A percentile compares a stretch with the other conserved stretches of the same genome.
Evolutionary conservation across 2,113 vertebrate genomes (phyloP).

Genomic region (Spheniscus mendiculus): DNA sequence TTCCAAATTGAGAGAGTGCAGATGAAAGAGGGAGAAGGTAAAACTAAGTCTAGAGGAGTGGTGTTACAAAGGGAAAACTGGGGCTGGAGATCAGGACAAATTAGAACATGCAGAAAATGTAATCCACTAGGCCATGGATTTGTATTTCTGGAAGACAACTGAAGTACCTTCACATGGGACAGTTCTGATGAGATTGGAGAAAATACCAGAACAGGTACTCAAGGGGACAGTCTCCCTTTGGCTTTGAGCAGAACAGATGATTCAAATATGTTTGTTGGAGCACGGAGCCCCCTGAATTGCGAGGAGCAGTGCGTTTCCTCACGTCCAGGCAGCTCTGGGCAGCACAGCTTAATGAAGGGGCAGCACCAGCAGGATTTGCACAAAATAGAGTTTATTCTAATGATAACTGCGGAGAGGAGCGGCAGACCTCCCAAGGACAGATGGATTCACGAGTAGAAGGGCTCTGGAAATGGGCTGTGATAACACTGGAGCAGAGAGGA

Average conservation of each 20-base stretch:
- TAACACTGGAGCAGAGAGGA: background rate
- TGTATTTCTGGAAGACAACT: slow-evolving; percentile 15
- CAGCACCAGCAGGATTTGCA: background rate
- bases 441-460: background rate
- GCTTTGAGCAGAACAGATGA: background rate
- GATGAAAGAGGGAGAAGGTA: background rate
- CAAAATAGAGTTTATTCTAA: background rate
- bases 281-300: rapidly evolving
- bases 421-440: background rate
- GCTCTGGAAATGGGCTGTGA: background rate
- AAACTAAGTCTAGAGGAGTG: background rate
- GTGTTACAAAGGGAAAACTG: background rate
- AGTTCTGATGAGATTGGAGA: background rate
- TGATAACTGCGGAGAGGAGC: background rate
- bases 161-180: background rate
- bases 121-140: background rate
- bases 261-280: background rate
- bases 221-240: background rate
- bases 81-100: background rate
- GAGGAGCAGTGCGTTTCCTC: rapidly evolving
- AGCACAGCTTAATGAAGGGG: background rate
- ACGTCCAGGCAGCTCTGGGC: background rate
- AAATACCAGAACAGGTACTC: background rate
- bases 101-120: background rate
- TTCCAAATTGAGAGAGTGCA: background rate